phyloP scores from a whole-genome alignment of 2,113 vertebrate species.

The Pimephales promelas region DNA sequence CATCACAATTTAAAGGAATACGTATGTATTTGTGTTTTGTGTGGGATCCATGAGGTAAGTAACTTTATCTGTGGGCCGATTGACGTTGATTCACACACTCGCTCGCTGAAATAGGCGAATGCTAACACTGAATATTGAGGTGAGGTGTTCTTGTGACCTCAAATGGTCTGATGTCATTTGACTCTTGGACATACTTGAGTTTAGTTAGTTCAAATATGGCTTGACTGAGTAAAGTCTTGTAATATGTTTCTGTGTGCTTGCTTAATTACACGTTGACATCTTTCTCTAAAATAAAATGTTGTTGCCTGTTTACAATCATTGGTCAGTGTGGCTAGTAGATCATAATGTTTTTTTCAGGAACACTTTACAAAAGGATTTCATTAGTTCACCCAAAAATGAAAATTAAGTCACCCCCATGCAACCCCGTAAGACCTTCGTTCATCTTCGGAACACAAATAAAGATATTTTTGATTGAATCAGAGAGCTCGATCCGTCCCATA shows the following conservation, averaged over 20 bases:
- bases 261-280: neutral
- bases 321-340: neutral
- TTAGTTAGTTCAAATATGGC: no score
- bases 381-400: no score
- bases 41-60: constrained; percentile 68
- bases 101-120: neutral
- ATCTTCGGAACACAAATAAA: no score
- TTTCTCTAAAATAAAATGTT: neutral
- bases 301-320: neutral
- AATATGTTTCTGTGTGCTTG: neutral
- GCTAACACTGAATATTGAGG: constrained; percentile 16
- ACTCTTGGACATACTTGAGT: neutral
- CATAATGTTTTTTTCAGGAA: no score
- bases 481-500: no score
- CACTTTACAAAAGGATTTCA: no score
- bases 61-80: constrained; percentile 63
- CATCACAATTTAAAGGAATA: constrained; percentile 48
- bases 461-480: no score
- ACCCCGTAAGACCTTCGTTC: no score
- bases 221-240: neutral
- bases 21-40: constrained; percentile 46
- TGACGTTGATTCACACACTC: neutral
- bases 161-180: neutral
- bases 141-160: neutral
- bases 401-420: no score